Evolutionary conservation across 2,797 vertebrate species (phyloP), one percentile per base, ranked within the genome.

Genomic region (Muraenolepis orangiensis): DNA sequence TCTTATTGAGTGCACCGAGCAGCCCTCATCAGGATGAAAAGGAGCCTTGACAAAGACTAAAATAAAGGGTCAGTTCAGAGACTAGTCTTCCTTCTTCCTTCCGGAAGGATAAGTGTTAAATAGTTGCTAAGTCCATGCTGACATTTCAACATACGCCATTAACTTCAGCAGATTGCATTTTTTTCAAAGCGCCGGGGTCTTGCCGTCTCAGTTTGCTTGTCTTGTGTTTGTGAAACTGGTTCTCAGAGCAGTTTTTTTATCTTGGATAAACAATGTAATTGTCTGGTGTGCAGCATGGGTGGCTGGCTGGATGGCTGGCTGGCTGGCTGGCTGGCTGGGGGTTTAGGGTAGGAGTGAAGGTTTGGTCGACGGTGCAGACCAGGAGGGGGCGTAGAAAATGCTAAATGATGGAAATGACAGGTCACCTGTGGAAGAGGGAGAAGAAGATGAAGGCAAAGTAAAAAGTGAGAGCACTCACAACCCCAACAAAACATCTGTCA

Each of bases 131-230:
- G 81, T 74, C 76, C 30, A 81, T 74, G 5, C 80, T 83, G 29
- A 85, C 85, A 85, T 83, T 77, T 80, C 76, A 84, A 82, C 73
- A 70, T n/a, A 77, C 85, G 85, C 79, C 82, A 88, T 88, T 88
- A 85, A 76, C 23, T 66, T 72, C 75, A 73, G 78, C 80, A 79
- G 74, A 87, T 84, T 82, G 81, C 81, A 72, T 76, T 86, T n/a
- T n/a, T n/a, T 88, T 81, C 51, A 82, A 73, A 80, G 81, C 30
- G 0, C 38, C 13, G 42, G 36, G 8, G 82, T 66, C 66, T 73
- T 68, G 42, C 76, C 77, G 70, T 14, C 42, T 14, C 76, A 76
- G 80, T 81, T 66, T 76, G 18, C 69, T 84, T 36, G 13, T 82
- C 28, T 74, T 57, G 30, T n/a, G n/a, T 42, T 77, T 74, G 61